Evolutionary conservation across 1,140 invertebrate genomes (phyloP), one percentile per base, ranked within the genome.

Genomic region (Eupristina koningsbergeri): DNA sequence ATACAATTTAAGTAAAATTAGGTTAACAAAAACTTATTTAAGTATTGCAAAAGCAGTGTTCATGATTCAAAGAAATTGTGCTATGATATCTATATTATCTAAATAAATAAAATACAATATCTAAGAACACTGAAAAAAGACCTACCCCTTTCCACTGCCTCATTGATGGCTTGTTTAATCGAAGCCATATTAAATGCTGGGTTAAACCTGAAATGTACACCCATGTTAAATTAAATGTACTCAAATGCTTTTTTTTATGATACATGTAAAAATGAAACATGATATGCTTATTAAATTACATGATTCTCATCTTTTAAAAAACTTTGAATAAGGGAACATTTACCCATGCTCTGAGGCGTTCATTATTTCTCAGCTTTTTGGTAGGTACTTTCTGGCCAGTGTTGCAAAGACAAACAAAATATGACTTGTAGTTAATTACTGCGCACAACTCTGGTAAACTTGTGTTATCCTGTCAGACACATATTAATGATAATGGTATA

Each of bases 151-250:
- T 97, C 97, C 80, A 97, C 96, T 84, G 96, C 96, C 93, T 98
- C 97, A 94, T 97, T 97, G 93, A 98, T 96, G 87, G 97, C 97
- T 94, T 98, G 97, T 89, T 97, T 97, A 93, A 98, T 97, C 87
- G 96, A 96, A 91, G 96, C 96, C 94, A 97, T 97, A 91, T 97
- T 97, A 94, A 97, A 96, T 88, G 96, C 95, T 92, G 96, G 96
- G 94, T 97, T 97, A 93, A 97, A 97, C 94, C 96, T 97, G 93
- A 82, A 94, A 93, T 81, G 88, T 88, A 90, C 87, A 89, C 86
- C 76, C 88, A 89, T 88, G 88, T 87, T 87, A 64, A 53, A 85
- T 87, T 87, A 89, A 78, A 73, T 71, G 80, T 81, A 82, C 81
- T 77, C 85, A 87, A 75, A 86, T 50, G 82, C 15, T 83, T 69